These are phyloP conservation scores for Scrobipalpa atriplicella DNA, from an alignment of 2,888 invertebrate genomes.

Conservation along the genomic window DNA sequence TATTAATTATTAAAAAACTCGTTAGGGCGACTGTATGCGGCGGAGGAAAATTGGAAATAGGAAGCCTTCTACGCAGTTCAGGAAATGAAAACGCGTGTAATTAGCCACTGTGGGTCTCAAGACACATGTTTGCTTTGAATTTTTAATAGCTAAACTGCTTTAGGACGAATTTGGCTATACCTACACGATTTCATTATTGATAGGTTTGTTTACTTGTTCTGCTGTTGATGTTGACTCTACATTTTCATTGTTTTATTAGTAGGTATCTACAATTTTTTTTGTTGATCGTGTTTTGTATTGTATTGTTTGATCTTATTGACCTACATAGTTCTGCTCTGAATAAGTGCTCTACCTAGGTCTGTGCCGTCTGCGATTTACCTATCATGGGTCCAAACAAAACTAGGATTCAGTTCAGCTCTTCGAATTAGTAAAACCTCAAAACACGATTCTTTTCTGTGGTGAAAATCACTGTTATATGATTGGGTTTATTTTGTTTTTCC, in stretches of 20 bases:
- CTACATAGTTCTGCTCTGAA: too few relatives aligned
- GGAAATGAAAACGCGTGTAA: slow-evolving; percentile 38
- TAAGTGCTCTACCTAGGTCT: too few relatives aligned
- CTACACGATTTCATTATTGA: not conserved
- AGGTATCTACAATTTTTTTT: not conserved
- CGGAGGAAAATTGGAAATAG: slow-evolving; percentile 53
- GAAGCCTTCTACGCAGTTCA: slow-evolving; percentile 39
- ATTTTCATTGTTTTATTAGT: not conserved
- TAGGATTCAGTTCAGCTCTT: too few relatives aligned
- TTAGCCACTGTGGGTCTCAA: slow-evolving; percentile 39
- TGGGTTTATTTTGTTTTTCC: not conserved
- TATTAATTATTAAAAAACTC: slow-evolving; percentile 61
- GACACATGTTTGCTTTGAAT: slow-evolving; percentile 39
- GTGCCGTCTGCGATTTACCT: too few relatives aligned
- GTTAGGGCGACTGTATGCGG: slow-evolving; percentile 65
- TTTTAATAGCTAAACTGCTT: slow-evolving; percentile 29
- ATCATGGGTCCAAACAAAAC: too few relatives aligned
- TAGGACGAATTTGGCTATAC: not conserved
- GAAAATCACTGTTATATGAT: too few relatives aligned
- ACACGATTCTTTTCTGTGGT: too few relatives aligned
- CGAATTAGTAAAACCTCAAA: too few relatives aligned
- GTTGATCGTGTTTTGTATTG: too few relatives aligned
- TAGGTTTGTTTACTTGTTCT: not conserved
- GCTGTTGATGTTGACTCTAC: not conserved
- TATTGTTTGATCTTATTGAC: not conserved